Conservation (phyloP, 1,140 invertebrate species). For the Drosophila neocordata region DNA sequence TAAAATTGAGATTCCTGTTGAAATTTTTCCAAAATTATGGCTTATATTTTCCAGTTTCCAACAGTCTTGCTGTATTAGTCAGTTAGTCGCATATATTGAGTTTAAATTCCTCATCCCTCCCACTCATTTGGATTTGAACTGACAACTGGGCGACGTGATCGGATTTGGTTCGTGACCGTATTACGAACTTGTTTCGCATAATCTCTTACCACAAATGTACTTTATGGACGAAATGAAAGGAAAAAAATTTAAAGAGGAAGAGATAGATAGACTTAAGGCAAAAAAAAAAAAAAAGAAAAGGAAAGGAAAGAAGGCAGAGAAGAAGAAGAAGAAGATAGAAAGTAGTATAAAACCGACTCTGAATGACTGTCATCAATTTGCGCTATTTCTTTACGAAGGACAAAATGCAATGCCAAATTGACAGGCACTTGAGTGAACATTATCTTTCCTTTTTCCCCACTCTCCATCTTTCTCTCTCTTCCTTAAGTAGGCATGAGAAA, state of each 20-base stretch:
- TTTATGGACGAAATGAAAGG: not conserved
- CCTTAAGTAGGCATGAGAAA: conserved; percentile 33
- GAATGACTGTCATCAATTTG: conserved; percentile 73
- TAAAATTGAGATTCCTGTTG: no score
- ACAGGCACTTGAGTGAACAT: conserved; percentile 76
- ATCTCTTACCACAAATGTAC: conserved; percentile 10
- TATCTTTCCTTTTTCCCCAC: conserved; percentile 33
- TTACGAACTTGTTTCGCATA: conserved; percentile 20
- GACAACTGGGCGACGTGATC: conserved; percentile 15
- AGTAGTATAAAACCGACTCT: not conserved
- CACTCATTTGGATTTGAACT: not conserved
- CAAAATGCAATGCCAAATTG: conserved; percentile 61
- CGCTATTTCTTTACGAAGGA: conserved; percentile 57
- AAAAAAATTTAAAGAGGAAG: not conserved
- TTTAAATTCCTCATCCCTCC: not conserved
- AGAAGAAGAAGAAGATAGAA: not conserved
- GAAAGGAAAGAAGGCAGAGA: not conserved
- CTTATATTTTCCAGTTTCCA: no score
- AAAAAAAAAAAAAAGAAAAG: not conserved
- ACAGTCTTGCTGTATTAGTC: no score
- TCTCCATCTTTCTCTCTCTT: conserved; percentile 18
- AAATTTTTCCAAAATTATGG: no score
- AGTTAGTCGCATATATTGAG: not conserved
- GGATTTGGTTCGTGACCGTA: conserved; percentile 18
- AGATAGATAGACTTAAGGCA: not conserved